These are phyloP conservation scores for Tineola bisselliella DNA, from an alignment of 2,888 invertebrate genomes.

Conservation along the genomic window DNA sequence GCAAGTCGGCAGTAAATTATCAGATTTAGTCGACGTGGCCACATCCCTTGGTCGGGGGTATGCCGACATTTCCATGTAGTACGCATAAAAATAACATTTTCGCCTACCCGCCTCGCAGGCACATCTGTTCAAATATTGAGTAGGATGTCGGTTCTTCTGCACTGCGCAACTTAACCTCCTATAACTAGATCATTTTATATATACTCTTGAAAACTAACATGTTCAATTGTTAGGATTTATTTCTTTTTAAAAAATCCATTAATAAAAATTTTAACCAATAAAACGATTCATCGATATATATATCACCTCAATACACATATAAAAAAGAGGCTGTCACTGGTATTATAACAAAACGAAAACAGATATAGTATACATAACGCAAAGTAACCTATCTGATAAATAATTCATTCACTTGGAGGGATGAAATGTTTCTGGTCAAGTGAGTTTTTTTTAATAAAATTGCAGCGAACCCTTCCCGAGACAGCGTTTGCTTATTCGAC, in stretches of 20 bases:
- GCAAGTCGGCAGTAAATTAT: background rate
- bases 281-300: no score
- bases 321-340: background rate
- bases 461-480: background rate
- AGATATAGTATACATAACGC: background rate
- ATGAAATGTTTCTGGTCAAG: conserved; percentile 9
- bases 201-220: background rate
- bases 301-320: no score
- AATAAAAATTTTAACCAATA: no score
- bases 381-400: background rate
- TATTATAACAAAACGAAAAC: background rate
- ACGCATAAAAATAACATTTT: conserved; percentile 62
- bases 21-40: background rate
- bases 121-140: conserved; percentile 66
- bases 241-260: background rate
- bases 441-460: background rate
- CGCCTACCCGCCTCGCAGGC: conserved; percentile 33
- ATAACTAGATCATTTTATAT: background rate
- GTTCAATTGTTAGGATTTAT: background rate
- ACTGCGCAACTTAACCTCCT: conserved; percentile 12
- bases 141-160: conserved; percentile 20
- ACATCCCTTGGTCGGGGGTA: background rate
- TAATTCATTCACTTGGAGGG: conserved; percentile 1
- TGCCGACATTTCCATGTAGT: conserved; percentile 56
- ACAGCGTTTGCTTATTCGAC: background rate